Percentiles rank a stretch among this genome's conserved stretches.
Evolutionary conservation across 2,888 invertebrate species (phyloP).

Genomic region (Scaptomyza reducta): DNA sequence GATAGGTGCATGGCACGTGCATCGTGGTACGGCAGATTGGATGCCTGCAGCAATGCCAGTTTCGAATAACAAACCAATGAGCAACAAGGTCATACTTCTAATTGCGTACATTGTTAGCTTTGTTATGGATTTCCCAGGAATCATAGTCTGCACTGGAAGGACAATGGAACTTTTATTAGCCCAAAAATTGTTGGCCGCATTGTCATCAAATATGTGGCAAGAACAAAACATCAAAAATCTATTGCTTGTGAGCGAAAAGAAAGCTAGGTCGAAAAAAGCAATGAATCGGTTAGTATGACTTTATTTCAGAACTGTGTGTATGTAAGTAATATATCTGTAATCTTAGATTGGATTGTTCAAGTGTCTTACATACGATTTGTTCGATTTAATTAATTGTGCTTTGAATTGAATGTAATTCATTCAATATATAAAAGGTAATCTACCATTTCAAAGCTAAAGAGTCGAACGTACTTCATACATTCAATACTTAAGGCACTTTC

Average conservation of each 20-base stretch:
- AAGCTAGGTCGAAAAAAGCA: background rate
- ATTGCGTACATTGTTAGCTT: background rate
- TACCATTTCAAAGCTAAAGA: background rate
- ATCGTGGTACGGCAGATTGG: background rate
- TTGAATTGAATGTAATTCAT: background rate
- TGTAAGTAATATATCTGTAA: no score
- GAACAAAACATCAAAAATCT: background rate
- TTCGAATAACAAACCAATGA: background rate
- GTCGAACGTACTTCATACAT: background rate
- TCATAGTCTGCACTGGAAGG: background rate
- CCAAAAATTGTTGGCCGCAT: background rate
- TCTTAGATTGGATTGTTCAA: no score
- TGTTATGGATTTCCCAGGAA: background rate
- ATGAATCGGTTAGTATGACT: no score
- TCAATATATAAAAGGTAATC: background rate
- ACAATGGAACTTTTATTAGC: background rate
- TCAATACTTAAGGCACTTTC: background rate
- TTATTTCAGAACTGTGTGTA: no score
- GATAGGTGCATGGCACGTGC: background rate
- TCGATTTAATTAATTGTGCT: background rate
- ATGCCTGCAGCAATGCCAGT: background rate
- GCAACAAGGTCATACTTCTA: background rate
- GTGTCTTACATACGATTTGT: background rate
- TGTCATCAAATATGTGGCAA: no score
- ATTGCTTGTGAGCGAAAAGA: background rate